A percentile compares a stretch with the other conserved stretches of the same genome.
These are phyloP conservation scores for Cavia aperea DNA, from an alignment of 2,113 vertebrate genomes.

Conservation along the genomic window DNA sequence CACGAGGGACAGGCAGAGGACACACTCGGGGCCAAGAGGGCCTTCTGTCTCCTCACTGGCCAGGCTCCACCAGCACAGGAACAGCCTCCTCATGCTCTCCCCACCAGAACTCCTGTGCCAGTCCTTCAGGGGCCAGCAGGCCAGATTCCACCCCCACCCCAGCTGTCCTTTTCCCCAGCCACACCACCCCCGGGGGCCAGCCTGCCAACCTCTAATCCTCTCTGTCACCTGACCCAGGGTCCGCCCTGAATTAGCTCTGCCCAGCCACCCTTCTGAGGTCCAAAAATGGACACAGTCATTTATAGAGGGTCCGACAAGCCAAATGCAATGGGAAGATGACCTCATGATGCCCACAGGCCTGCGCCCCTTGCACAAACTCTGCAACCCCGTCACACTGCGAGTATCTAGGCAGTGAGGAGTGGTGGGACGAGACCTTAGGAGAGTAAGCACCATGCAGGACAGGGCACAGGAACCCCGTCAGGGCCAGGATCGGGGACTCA, in stretches of 20 bases:
- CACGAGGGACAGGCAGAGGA: background rate
- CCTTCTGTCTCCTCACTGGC: background rate
- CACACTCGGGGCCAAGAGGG: background rate
- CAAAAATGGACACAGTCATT: slow-evolving; percentile 69
- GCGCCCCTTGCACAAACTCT: background rate
- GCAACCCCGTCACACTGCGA: background rate
- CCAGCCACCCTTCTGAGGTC: slow-evolving; percentile 49
- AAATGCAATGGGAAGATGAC: slow-evolving; percentile 56
- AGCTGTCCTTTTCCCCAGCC: slow-evolving; percentile 54
- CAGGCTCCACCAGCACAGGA: background rate
- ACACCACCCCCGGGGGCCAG: slow-evolving; percentile 16
- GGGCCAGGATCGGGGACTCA: background rate
- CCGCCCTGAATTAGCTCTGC: slow-evolving; percentile 52
- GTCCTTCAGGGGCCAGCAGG: background rate
- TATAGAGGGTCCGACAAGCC: slow-evolving; percentile 58
- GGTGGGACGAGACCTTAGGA: background rate
- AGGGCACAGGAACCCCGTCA: background rate
- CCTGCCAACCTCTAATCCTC: slow-evolving; percentile 60
- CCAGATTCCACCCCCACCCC: slow-evolving; percentile 21
- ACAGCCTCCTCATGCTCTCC: background rate
- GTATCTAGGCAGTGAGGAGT: background rate
- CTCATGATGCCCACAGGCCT: slow-evolving; percentile 14
- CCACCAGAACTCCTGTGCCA: background rate
- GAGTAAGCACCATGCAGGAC: background rate
- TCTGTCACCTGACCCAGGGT: slow-evolving; percentile 63